Evolutionary conservation across 2,113 vertebrate species (phyloP).

Genomic region (Caranx melampygus): DNA sequence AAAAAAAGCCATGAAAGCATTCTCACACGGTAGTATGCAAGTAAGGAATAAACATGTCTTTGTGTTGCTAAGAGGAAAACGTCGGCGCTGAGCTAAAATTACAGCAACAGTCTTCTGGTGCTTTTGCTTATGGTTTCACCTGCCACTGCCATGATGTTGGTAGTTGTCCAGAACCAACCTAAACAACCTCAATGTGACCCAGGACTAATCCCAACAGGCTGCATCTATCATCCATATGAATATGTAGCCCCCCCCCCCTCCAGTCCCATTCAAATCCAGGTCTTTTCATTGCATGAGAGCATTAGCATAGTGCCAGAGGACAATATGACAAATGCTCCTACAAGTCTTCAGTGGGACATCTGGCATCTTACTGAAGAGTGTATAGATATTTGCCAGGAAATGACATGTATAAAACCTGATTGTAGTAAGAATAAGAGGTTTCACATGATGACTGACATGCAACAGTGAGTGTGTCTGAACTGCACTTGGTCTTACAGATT

Average conservation of each 20-base stretch:
- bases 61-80: not conserved
- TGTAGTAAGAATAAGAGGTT: not conserved
- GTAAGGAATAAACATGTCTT: constrained; percentile 1
- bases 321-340: not conserved
- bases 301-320: not conserved
- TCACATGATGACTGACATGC: not conserved
- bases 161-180: not conserved
- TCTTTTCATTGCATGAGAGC: constrained; percentile 43
- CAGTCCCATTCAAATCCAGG: constrained; percentile 7
- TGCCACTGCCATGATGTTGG: no score
- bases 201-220: constrained; percentile 41
- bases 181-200: constrained; percentile 32
- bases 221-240: not conserved
- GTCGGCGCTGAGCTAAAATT: not conserved
- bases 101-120: not conserved
- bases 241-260: no score
- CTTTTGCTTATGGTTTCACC: no score
- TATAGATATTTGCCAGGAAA: not conserved
- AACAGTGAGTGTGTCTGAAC: not conserved
- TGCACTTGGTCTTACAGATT: not conserved
- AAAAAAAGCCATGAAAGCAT: not conserved
- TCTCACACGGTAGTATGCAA: not conserved
- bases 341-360: not conserved
- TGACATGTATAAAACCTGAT: not conserved
- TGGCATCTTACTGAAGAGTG: not conserved